Evolutionary conservation across 2,888 invertebrate genomes (phyloP), one percentile per base, ranked within the genome.

Genomic region (Microctonus brassicae): DNA sequence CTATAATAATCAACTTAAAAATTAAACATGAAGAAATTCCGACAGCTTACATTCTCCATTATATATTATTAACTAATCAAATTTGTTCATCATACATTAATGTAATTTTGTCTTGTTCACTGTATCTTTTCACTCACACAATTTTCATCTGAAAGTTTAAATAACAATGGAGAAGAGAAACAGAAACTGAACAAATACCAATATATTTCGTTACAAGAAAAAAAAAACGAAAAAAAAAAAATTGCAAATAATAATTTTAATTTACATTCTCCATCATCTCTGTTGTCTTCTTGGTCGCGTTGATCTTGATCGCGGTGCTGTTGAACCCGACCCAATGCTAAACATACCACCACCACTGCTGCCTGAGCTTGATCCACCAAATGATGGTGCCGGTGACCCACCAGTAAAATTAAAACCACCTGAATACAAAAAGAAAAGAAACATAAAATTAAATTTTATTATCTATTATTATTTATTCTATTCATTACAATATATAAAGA

Each of bases 241-340:
- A 3, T 39, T 24, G 26, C 26, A 20, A 66, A 53, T n/a, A 24
- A 68, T 55, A 66, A 67, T 68, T 73, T 53, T 34, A 77, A 74
- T 81, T 86, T 86, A 85, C 82, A 84, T 82, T 84, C 83, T 86
- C 83, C 84, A 87, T 86, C 86, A 87, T 86, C 86, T 87, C 69
- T 84, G 83, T 69, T 83, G 81, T 77, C 86, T 84, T 74, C 88
- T 86, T 10, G 83, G 78, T 60, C 88, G 86, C 47, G 83, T 80
- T 39, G 85, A 80, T 64, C 89, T 83, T 53, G 87, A 80, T 73
- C 88, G 84, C n/a, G 88, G 84, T n/a, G 87, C 84, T 17, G 81
- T 88, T 7, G 84, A 87, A 13, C 89, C 89, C 1, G 88, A 84
- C 11, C 90, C 90, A 72, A 90, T 90, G 77, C 86, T 90, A 75